Evolutionary conservation across 2,797 vertebrate species (phyloP).

Genomic region (Sebastes oblongus): DNA sequence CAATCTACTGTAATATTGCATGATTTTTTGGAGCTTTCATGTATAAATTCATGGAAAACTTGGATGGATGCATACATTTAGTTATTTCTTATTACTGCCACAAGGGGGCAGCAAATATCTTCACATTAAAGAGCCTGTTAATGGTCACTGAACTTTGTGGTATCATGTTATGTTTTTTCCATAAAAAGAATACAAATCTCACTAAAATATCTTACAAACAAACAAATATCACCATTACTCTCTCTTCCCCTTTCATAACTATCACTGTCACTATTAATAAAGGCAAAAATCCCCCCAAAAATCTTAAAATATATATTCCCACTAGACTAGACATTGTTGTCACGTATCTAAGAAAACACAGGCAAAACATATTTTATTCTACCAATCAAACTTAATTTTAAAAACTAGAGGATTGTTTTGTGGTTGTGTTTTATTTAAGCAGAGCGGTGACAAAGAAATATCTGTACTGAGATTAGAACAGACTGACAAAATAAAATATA

Average conservation of each 20-base stretch:
- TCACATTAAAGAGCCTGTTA: not conserved
- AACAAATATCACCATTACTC: too few species aligned
- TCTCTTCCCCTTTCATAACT: too few species aligned
- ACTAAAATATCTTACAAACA: not conserved
- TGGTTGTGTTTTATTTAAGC: not conserved
- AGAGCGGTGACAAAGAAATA: not conserved
- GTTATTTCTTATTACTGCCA: slow-evolving; percentile 1
- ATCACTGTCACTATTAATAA: too few species aligned
- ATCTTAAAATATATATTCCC: not conserved
- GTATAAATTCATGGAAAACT: not conserved
- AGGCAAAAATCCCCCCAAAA: too few species aligned
- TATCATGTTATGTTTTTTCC: not conserved
- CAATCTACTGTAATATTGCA: not conserved
- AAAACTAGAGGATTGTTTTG: not conserved
- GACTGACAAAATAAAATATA: not conserved
- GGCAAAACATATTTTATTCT: not conserved
- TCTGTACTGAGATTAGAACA: not conserved
- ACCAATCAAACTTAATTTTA: not conserved
- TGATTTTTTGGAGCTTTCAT: not conserved
- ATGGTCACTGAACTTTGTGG: not conserved
- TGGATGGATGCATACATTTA: not conserved
- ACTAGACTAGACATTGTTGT: not conserved
- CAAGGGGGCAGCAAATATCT: slow-evolving; percentile 33
- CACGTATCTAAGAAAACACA: not conserved
- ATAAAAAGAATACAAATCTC: not conserved